These are phyloP conservation scores for Mythimna ferrago DNA, from an alignment of 2,888 invertebrate species.

Conservation along the genomic window DNA sequence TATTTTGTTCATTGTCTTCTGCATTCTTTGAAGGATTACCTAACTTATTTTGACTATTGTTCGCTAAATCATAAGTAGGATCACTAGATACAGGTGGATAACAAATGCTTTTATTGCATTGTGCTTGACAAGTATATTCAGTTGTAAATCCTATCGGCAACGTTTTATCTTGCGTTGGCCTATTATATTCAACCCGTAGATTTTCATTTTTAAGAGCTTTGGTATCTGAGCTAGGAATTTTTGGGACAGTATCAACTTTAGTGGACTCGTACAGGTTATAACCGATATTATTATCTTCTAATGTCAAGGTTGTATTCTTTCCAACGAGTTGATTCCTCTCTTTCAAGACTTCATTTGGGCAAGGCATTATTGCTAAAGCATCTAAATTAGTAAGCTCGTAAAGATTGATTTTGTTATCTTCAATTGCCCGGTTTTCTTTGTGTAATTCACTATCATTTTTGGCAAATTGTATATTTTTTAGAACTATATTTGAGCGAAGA, in stretches of 20 bases:
- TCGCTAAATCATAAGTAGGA: neutral
- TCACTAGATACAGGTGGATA: neutral
- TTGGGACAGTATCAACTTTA: no score
- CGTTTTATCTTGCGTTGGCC: neutral
- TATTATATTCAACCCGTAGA: neutral
- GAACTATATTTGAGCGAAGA: neutral
- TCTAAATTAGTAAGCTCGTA: neutral
- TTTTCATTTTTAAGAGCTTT: neutral
- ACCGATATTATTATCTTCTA: neutral
- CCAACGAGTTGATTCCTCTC: neutral
- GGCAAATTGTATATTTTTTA: neutral
- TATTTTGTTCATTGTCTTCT: conserved; percentile 11
- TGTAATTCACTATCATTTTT: no score
- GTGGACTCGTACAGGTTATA: neutral
- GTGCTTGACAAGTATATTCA: neutral
- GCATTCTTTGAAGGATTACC: neutral
- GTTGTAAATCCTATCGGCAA: neutral
- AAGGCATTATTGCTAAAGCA: neutral
- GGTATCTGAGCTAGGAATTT: neutral
- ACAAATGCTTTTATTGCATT: conserved; percentile 5
- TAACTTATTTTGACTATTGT: conserved; percentile 1
- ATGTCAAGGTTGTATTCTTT: neutral
- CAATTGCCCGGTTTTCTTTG: no score
- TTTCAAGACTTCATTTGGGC: neutral
- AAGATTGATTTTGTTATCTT: neutral